phyloP scores from a whole-genome alignment of 2,888 invertebrate species.

The Strigamia transsilvanica region DNA sequence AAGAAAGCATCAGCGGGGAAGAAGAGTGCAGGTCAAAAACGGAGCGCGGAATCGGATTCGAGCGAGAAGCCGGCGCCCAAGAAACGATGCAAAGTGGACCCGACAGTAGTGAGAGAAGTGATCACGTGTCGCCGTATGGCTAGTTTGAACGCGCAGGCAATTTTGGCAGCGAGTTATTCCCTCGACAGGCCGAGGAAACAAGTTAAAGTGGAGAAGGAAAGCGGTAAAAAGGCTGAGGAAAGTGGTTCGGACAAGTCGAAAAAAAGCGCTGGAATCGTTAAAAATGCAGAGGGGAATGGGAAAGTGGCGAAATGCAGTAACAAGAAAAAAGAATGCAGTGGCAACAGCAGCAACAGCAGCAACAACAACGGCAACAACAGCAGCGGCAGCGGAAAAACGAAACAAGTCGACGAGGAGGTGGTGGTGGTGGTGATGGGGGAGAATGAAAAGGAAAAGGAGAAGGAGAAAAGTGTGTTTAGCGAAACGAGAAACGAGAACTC shows the following conservation, averaged over 20 bases:
- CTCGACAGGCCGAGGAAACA: constrained; percentile 56
- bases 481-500: constrained; percentile 18
- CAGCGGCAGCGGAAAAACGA: neutral
- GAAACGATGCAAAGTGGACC: neutral
- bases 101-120: constrained; percentile 24
- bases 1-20: neutral
- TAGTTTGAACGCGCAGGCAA: constrained; percentile 87
- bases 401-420: neutral
- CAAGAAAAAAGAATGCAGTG: neutral
- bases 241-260: constrained; percentile 61
- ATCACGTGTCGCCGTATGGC: constrained; percentile 88
- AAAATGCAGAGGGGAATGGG: constrained; percentile 16
- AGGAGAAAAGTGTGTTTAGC: constrained; percentile 27
- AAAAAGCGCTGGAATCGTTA: neutral
- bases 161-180: constrained; percentile 82
- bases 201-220: constrained; percentile 65
- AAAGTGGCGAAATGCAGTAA: constrained; percentile 1
- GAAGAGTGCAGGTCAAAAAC: constrained; percentile 59
- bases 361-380: no score
- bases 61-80: neutral
- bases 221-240: constrained; percentile 66
- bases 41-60: neutral
- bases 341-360: neutral
- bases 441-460: constrained; percentile 18
- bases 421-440: neutral